Conservation (phyloP, 2,888 invertebrate genomes). For the Pteria penguin region DNA sequence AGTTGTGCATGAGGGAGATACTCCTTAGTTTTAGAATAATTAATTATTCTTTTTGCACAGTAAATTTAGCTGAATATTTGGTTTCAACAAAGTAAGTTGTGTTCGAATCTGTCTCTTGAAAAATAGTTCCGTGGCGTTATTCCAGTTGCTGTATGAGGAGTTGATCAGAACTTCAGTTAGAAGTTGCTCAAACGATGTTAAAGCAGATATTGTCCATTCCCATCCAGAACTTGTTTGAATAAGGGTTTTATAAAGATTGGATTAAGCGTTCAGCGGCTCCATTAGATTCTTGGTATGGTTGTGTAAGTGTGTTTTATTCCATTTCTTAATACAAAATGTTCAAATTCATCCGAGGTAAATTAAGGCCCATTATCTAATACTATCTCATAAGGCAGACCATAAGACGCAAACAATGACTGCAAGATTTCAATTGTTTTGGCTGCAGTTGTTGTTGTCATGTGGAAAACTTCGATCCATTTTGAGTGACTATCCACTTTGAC, state of each 20-base stretch:
- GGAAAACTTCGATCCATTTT: slow-evolving; percentile 47
- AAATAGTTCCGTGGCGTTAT: slow-evolving; percentile 36
- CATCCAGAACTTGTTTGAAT: slow-evolving; percentile 28
- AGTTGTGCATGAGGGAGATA: too few species aligned
- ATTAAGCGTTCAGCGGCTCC: slow-evolving; percentile 47
- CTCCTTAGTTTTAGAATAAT: too few species aligned
- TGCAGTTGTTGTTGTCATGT: slow-evolving; percentile 34
- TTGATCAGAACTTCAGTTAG: slow-evolving; percentile 34
- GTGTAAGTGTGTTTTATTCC: slow-evolving; percentile 43
- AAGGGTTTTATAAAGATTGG: slow-evolving; percentile 36
- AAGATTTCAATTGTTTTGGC: slow-evolving; percentile 33
- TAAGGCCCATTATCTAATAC: slow-evolving; percentile 47
- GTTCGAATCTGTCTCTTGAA: slow-evolving; percentile 40
- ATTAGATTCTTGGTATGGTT: slow-evolving; percentile 44
- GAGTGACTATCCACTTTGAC: slow-evolving; percentile 40
- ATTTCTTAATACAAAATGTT: slow-evolving; percentile 40
- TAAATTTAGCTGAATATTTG: background rate
- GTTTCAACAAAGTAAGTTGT: slow-evolving; percentile 18
- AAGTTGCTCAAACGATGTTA: slow-evolving; percentile 35
- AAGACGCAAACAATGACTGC: slow-evolving; percentile 31
- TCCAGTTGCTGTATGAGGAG: slow-evolving; percentile 36
- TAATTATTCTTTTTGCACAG: background rate
- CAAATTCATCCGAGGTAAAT: slow-evolving; percentile 41
- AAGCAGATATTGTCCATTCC: slow-evolving; percentile 22
- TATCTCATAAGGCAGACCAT: slow-evolving; percentile 32